Evolutionary conservation across 2,113 vertebrate species (phyloP).

Genomic region (Suncus etruscus): DNA sequence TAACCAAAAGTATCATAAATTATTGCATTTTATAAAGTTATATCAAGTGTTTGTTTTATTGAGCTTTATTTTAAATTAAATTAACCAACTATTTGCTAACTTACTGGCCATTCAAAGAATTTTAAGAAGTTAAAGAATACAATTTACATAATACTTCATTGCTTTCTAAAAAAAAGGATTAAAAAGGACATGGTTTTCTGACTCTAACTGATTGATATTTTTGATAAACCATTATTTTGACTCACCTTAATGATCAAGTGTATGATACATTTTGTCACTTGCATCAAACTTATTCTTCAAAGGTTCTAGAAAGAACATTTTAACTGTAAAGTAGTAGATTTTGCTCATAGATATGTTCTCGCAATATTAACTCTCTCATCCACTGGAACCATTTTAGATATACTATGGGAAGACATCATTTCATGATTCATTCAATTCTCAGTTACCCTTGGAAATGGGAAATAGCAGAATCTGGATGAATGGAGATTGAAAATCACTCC

Average conservation of each 20-base stretch:
- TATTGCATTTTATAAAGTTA: background rate
- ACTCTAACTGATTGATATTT: conserved; percentile 18
- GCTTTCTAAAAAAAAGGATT: background rate
- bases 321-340: conserved; percentile 13
- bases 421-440: conserved; percentile 78
- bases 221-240: conserved; percentile 49
- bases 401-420: conserved; percentile 27
- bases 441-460: conserved; percentile 72
- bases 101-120: background rate
- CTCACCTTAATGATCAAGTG: conserved; percentile 3
- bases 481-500: conserved; percentile 28
- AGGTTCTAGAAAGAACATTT: conserved; percentile 52
- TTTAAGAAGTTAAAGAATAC: background rate
- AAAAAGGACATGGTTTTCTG: background rate
- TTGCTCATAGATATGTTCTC: background rate
- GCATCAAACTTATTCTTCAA: background rate
- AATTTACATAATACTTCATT: background rate
- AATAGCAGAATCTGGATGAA: conserved; percentile 10
- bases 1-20: background rate
- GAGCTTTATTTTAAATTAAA: background rate
- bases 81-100: background rate
- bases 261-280: background rate
- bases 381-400: conserved; percentile 70
- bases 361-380: conserved; percentile 66
- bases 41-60: background rate